These are phyloP conservation scores for Myotis yumanensis DNA, from an alignment of 2,113 vertebrate genomes.

Conservation along the genomic window DNA sequence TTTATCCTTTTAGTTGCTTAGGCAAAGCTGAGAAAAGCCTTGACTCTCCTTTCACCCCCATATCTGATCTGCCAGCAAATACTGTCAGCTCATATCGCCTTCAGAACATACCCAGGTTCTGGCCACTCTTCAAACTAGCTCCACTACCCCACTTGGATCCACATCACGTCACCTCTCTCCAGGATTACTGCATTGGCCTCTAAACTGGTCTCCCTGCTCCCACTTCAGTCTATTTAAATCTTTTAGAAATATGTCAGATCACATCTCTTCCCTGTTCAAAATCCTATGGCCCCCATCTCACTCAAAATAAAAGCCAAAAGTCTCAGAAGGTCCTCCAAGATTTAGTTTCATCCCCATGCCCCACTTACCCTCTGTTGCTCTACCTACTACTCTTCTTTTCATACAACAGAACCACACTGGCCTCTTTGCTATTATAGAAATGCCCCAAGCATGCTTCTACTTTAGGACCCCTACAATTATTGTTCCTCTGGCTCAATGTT, in stretches of 20 bases:
- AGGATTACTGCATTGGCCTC: not conserved
- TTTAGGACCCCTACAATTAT: not conserved
- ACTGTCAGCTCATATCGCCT: not conserved
- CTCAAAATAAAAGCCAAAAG: not conserved
- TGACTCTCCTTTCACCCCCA: not conserved
- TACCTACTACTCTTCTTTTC: not conserved
- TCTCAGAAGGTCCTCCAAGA: not conserved
- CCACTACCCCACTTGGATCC: not conserved
- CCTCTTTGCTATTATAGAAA: not conserved
- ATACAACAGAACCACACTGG: not conserved
- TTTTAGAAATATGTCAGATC: not conserved
- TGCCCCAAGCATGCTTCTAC: not conserved
- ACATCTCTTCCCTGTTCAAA: not conserved
- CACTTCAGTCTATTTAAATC: not conserved
- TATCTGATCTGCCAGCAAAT: not conserved
- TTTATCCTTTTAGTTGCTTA: not conserved
- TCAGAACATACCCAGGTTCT: not conserved
- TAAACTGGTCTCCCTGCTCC: not conserved
- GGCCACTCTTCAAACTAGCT: not conserved
- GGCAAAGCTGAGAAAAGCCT: not conserved
- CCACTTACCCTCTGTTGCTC: not conserved
- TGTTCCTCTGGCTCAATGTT: not conserved
- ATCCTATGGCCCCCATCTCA: not conserved
- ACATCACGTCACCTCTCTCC: not conserved
- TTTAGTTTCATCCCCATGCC: not conserved